Conservation (phyloP, 2,113 vertebrate genomes). For the Odocoileus virginianus region DNA sequence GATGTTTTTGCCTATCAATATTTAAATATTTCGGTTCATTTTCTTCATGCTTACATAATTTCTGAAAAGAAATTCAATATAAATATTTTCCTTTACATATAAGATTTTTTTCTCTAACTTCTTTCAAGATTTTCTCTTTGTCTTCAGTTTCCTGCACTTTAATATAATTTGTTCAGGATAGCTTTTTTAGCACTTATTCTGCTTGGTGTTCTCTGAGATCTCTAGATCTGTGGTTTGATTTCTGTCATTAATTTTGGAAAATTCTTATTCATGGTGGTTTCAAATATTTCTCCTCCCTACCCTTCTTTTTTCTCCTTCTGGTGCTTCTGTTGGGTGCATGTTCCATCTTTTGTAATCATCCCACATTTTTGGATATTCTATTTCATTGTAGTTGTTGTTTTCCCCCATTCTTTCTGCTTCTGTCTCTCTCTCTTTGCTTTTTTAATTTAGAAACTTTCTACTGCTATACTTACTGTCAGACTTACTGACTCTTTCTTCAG, state of each 20-base stretch:
- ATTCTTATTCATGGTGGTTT: background rate
- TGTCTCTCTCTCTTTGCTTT: background rate
- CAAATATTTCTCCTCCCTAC: background rate
- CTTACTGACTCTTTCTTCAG: background rate
- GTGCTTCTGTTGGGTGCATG: background rate
- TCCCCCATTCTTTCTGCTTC: background rate
- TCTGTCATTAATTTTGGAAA: background rate
- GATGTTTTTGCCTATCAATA: background rate
- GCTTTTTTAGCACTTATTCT: background rate
- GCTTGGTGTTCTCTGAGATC: background rate
- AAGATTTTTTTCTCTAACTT: background rate
- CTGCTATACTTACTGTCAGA: background rate
- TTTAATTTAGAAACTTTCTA: background rate
- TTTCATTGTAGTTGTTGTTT: background rate
- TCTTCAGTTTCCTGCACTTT: background rate
- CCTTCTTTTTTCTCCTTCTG: background rate
- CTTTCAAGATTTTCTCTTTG: background rate
- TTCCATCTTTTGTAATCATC: background rate
- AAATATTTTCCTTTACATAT: background rate
- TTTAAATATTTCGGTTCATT: background rate
- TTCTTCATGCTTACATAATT: background rate
- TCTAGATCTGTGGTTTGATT: background rate
- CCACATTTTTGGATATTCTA: background rate
- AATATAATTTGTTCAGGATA: background rate
- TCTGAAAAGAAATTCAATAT: background rate